Conservation (phyloP, 2,113 vertebrate species). For the Garra rufa region DNA sequence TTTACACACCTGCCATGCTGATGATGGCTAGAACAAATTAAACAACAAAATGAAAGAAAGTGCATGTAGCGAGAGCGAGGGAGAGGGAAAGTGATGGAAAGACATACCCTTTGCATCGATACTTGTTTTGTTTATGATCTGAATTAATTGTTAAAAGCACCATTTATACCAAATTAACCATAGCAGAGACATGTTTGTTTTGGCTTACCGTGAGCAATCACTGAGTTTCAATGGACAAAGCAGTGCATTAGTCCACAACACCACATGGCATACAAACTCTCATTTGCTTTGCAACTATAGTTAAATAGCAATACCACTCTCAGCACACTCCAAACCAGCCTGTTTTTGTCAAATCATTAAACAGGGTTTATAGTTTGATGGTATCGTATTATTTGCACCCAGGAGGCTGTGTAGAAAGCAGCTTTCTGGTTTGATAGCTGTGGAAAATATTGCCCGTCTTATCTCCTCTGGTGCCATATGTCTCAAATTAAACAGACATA, state of each 20-base stretch:
- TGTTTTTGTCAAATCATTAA: slow-evolving; percentile 26
- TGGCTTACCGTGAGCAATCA: slow-evolving; percentile 14
- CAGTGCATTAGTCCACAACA: slow-evolving; percentile 16
- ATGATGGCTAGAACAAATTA: slow-evolving; percentile 57
- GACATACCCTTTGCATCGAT: background rate
- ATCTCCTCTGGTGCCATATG: slow-evolving; percentile 63
- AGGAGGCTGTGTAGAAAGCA: slow-evolving; percentile 35
- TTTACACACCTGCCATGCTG: slow-evolving; percentile 77
- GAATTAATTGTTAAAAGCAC: slow-evolving; percentile 18
- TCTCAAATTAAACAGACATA: slow-evolving; percentile 54
- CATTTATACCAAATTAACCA: slow-evolving; percentile 1
- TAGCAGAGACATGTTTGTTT: slow-evolving; percentile 9
- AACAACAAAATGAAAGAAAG: slow-evolving; percentile 65
- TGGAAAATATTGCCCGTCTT: slow-evolving; percentile 57
- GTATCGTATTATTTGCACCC: slow-evolving; percentile 47
- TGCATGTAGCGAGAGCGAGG: slow-evolving; percentile 22
- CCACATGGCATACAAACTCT: background rate
- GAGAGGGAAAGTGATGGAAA: background rate
- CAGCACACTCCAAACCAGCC: slow-evolving; percentile 13
- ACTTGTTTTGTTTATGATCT: slow-evolving; percentile 19
- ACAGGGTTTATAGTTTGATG: slow-evolving; percentile 15
- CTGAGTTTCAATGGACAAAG: slow-evolving; percentile 37
- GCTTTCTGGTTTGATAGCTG: slow-evolving; percentile 49
- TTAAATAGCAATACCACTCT: slow-evolving; percentile 9
- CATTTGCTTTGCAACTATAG: slow-evolving; percentile 33